Percentiles rank a stretch among this genome's conserved stretches.
Conservation (phyloP, 2,888 invertebrate genomes). For the Beris chalybata region DNA sequence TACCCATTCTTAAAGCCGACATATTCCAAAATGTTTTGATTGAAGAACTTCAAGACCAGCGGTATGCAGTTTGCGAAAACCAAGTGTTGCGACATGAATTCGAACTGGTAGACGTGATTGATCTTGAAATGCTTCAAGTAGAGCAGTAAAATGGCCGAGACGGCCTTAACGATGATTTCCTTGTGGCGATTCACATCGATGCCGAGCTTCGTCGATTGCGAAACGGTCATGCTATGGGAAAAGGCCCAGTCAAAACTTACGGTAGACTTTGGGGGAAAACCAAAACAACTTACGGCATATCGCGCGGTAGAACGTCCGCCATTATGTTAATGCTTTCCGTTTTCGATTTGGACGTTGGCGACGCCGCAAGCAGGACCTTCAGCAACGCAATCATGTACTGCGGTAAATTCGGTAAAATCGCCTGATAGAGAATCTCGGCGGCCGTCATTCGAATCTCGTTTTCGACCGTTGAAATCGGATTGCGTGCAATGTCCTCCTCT, state of each 20-base stretch:
- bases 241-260: neutral
- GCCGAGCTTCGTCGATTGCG: slow-evolving; percentile 92
- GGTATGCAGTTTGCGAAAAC: slow-evolving; percentile 99
- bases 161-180: slow-evolving; percentile 96
- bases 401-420: slow-evolving; percentile 93
- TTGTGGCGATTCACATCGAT: slow-evolving; percentile 98
- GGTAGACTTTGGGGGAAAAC: neutral
- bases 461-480: slow-evolving; percentile 86
- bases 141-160: slow-evolving; percentile 85
- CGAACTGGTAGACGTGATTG: slow-evolving; percentile 98
- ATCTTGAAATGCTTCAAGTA: slow-evolving; percentile 95
- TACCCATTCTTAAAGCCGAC: slow-evolving; percentile 90
- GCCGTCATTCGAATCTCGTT: slow-evolving; percentile 78
- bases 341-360: slow-evolving; percentile 98
- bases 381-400: slow-evolving; percentile 97
- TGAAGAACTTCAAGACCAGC: slow-evolving; percentile 95
- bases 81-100: slow-evolving; percentile 97
- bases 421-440: slow-evolving; percentile 87
- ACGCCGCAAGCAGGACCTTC: slow-evolving; percentile 95
- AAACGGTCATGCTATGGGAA: slow-evolving; percentile 79
- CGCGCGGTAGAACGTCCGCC: slow-evolving; percentile 95
- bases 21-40: slow-evolving; percentile 94
- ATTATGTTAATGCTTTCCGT: slow-evolving; percentile 98
- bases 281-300: slow-evolving; percentile 77
- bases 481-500: slow-evolving; percentile 88